Conservation (phyloP, 2,888 invertebrate genomes). For the Lasioglossum vierecki region DNA sequence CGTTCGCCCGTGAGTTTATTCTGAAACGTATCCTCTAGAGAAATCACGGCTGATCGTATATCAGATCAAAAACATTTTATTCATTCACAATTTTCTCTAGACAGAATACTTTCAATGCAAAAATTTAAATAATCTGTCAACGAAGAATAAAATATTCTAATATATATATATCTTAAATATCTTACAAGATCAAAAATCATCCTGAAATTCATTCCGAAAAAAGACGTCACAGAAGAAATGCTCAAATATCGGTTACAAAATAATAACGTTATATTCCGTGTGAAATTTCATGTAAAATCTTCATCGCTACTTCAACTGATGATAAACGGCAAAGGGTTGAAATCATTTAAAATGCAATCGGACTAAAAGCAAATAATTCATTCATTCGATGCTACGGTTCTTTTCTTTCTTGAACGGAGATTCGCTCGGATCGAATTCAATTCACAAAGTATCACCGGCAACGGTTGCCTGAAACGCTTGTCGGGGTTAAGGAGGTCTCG, state of each 20-base stretch:
- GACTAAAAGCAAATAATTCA: too few species aligned
- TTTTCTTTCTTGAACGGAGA: not conserved
- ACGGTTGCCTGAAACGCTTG: not conserved
- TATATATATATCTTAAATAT: not conserved
- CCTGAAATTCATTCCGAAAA: too few species aligned
- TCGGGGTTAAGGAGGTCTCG: not conserved
- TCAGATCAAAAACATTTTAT: not conserved
- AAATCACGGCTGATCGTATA: not conserved
- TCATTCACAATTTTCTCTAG: too few species aligned
- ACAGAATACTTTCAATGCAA: too few species aligned
- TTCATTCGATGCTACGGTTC: not conserved
- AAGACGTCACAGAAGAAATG: too few species aligned
- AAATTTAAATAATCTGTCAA: not conserved
- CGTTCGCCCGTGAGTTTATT: not conserved
- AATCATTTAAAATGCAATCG: too few species aligned
- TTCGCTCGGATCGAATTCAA: not conserved
- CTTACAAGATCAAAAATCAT: too few species aligned
- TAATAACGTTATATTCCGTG: too few species aligned
- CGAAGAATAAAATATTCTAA: not conserved
- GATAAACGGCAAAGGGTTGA: too few species aligned
- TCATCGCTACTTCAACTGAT: too few species aligned
- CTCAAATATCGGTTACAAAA: too few species aligned
- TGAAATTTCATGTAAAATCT: too few species aligned
- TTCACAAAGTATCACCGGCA: not conserved
- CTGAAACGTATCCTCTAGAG: not conserved